Percentiles rank a stretch among this genome's conserved stretches.
Evolutionary conservation across 2,113 vertebrate species (phyloP).

Genomic region (Sinocyclocheilus anshuiensis): DNA sequence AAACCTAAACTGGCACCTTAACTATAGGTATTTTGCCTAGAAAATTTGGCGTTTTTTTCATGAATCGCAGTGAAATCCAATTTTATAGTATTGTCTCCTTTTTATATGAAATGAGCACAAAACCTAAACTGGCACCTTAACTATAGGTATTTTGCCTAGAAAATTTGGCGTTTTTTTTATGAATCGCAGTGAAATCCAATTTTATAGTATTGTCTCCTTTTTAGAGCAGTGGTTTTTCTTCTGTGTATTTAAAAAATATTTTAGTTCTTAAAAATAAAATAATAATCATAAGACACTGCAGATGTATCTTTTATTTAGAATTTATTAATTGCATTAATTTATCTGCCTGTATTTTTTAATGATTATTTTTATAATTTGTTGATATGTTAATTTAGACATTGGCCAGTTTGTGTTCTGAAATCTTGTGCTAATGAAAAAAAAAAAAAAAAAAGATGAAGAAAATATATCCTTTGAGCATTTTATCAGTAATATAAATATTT

Average conservation of each 20-base stretch:
- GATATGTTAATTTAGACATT: background rate
- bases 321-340: background rate
- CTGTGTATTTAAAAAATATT: background rate
- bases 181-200: background rate
- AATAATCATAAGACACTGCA: background rate
- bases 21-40: background rate
- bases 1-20: background rate
- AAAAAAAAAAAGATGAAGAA: constrained; percentile 17
- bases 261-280: background rate
- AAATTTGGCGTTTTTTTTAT: background rate
- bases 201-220: background rate
- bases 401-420: background rate
- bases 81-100: background rate
- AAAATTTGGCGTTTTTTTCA: background rate
- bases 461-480: background rate
- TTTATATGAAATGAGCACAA: background rate
- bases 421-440: constrained; percentile 23
- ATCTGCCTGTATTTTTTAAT: background rate
- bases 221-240: background rate
- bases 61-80: background rate
- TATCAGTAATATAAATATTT: constrained; percentile 12
- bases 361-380: background rate
- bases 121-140: background rate
- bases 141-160: background rate
- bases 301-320: background rate